Evolutionary conservation across 2,113 vertebrate genomes (phyloP).

Genomic region (Corythornis cristatus): DNA sequence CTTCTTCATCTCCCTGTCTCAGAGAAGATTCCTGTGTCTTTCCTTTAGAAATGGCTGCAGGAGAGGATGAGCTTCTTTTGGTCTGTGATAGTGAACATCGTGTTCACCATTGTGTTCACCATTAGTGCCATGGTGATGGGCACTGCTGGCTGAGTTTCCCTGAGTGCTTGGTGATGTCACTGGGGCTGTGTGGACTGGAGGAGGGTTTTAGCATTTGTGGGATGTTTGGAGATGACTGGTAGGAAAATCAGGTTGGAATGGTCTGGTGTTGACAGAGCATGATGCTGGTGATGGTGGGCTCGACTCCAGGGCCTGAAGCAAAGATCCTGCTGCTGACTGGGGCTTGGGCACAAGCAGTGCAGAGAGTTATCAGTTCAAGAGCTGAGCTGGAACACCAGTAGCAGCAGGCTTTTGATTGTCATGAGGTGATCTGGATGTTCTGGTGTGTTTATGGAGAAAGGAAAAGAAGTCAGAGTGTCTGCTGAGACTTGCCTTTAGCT

Average conservation of each 20-base stretch:
- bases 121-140: background rate
- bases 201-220: background rate
- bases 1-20: background rate
- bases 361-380: background rate
- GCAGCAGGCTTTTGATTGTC: background rate
- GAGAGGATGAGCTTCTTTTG: background rate
- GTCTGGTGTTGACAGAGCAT: accelerated
- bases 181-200: accelerated
- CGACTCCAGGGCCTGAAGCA: accelerated
- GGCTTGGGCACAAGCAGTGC: accelerated
- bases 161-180: accelerated
- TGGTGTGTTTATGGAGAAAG: accelerated
- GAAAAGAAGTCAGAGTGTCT: background rate
- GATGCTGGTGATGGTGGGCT: background rate
- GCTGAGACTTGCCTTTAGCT: background rate
- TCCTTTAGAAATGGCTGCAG: background rate
- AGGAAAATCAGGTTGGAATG: background rate
- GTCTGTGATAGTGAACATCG: background rate
- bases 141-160: background rate
- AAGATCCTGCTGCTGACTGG: background rate
- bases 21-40: background rate
- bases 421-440: background rate
- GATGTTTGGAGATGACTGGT: background rate
- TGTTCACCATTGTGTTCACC: accelerated
- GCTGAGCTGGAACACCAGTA: background rate